phyloP scores from a whole-genome alignment of 1,140 invertebrate genomes.

The Belonocnema kinseyi region DNA sequence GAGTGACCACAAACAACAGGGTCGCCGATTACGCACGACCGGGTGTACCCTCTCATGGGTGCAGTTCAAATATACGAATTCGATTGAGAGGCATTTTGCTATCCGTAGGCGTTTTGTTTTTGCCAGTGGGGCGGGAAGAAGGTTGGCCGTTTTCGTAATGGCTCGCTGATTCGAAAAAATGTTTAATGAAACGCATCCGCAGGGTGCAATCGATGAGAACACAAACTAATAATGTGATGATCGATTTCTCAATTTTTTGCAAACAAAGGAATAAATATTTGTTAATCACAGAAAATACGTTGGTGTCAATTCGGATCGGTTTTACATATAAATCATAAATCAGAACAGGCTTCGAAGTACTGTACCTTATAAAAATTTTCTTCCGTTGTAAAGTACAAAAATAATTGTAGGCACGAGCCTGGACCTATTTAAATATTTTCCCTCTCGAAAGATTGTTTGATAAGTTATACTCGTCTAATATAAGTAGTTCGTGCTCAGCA shows the following conservation, averaged over 20 bases:
- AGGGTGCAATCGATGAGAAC: constrained; percentile 29
- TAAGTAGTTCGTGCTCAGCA: constrained; percentile 68
- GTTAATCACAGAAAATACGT: constrained; percentile 19
- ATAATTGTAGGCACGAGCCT: background rate
- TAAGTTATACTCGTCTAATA: constrained; percentile 46
- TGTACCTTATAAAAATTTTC: too few species aligned
- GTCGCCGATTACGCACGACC: constrained; percentile 67
- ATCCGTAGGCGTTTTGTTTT: constrained; percentile 75
- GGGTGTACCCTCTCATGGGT: constrained; percentile 58
- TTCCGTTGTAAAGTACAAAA: too few species aligned
- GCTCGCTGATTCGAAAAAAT: constrained; percentile 72
- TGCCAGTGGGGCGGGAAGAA: constrained; percentile 69
- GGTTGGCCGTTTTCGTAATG: constrained; percentile 71
- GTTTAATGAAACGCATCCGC: constrained; percentile 36
- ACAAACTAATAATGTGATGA: constrained; percentile 6
- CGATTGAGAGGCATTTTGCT: constrained; percentile 68
- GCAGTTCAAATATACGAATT: constrained; percentile 51
- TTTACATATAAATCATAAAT: too few species aligned
- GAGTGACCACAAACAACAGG: constrained; percentile 74
- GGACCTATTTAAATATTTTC: constrained; percentile 71
- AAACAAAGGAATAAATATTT: background rate
- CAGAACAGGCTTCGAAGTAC: too few species aligned
- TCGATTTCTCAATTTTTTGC: background rate
- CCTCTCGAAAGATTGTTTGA: constrained; percentile 68
- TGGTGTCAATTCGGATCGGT: constrained; percentile 23